phyloP scores from a whole-genome alignment of 2,797 vertebrate species.

The Dipus sagitta region DNA sequence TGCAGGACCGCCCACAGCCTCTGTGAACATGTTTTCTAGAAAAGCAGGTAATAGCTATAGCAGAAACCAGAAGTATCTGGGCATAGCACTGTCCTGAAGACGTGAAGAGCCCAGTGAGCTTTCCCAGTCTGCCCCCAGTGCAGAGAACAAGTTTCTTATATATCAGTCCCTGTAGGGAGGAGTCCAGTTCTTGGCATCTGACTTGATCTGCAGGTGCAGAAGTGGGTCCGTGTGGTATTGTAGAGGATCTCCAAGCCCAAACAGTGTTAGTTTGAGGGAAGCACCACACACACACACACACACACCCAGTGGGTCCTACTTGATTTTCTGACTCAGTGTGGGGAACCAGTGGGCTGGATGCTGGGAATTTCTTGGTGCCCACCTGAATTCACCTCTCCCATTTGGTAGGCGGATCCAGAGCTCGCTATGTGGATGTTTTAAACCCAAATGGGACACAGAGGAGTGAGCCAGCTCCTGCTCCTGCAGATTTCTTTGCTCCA shows the following conservation, averaged over 20 bases:
- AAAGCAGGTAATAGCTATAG: conserved; percentile 92
- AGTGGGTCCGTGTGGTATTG: no score
- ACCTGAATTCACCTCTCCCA: not conserved
- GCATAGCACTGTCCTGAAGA: accelerated
- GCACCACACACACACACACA: not conserved
- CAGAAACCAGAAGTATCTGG: accelerated
- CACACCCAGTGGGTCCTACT: not conserved
- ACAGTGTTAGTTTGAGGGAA: not conserved
- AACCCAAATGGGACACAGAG: conserved; percentile 92
- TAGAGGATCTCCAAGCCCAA: not conserved
- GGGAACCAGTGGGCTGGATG: accelerated
- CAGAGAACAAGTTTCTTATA: not conserved
- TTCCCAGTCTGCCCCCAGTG: no score
- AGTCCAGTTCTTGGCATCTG: no score
- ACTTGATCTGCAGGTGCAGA: no score
- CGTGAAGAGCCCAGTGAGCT: not conserved
- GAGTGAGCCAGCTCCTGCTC: conserved; percentile 88
- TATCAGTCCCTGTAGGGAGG: no score
- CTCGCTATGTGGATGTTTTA: conserved; percentile 95
- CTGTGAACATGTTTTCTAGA: conserved; percentile 96
- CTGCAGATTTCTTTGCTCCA: conserved; percentile 94
- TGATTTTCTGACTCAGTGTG: not conserved
- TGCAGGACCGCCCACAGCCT: conserved; percentile 83
- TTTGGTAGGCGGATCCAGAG: conserved; percentile 89
- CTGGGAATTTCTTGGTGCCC: accelerated